phyloP scores from a whole-genome alignment of 1,140 invertebrate genomes.

The Cephus cinctus region DNA sequence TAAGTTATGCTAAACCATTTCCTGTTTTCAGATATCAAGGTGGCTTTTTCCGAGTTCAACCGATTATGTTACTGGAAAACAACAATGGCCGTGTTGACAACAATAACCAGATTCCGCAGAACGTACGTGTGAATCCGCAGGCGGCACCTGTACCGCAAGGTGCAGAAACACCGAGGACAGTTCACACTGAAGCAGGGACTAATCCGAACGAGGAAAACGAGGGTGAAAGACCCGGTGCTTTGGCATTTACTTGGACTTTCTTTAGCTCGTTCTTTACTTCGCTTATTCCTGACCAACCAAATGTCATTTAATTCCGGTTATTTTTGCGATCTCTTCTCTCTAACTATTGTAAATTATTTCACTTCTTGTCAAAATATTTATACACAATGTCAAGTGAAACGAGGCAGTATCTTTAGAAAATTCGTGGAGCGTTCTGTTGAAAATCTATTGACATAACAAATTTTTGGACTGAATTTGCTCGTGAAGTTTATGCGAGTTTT shows the following conservation, averaged over 20 bases:
- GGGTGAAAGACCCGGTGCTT: conserved; percentile 60
- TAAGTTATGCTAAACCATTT: conserved; percentile 8
- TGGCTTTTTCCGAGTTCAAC: conserved; percentile 64
- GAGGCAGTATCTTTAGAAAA: too few relatives aligned
- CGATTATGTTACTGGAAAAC: conserved; percentile 58
- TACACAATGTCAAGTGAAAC: too few relatives aligned
- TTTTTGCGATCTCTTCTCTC: too few relatives aligned
- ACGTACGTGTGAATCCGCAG: conserved; percentile 35
- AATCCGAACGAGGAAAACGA: conserved; percentile 49
- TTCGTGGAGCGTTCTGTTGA: too few relatives aligned
- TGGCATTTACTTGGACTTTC: conserved; percentile 73
- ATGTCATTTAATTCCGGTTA: conserved; percentile 57
- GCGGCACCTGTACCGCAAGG: conserved; percentile 22
- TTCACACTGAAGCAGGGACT: conserved; percentile 30
- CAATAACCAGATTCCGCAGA: conserved; percentile 49
- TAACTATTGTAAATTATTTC: too few relatives aligned
- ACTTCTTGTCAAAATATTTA: too few relatives aligned
- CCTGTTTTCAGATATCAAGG: conserved; percentile 62
- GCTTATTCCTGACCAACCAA: conserved; percentile 71
- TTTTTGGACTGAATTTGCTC: too few relatives aligned
- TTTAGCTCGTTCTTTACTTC: conserved; percentile 76
- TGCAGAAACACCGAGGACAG: conserved; percentile 18
- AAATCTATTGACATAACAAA: too few relatives aligned
- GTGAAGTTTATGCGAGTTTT: too few relatives aligned
- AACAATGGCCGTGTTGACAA: conserved; percentile 49